Evolutionary conservation across 2,797 vertebrate genomes (phyloP).

Genomic region (Gobionotothen gibberifrons): DNA sequence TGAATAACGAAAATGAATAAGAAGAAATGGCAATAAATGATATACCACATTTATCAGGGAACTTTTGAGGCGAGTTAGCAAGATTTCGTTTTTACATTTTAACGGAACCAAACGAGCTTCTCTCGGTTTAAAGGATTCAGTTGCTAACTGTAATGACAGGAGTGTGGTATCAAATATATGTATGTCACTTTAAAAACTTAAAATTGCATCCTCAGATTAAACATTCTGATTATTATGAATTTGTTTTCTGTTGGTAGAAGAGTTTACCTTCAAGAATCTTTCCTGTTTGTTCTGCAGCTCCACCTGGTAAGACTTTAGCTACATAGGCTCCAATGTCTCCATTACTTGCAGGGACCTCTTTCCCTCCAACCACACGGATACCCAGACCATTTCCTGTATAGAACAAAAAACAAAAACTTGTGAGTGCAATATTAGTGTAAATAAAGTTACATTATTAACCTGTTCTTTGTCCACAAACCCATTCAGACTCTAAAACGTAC

Average conservation of each 20-base stretch:
- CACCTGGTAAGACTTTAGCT: slow-evolving; percentile 95
- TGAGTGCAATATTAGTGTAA: background rate
- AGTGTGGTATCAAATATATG: too few species aligned
- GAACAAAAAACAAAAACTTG: slow-evolving; percentile 20
- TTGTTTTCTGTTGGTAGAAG: background rate
- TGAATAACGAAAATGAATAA: background rate
- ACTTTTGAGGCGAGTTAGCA: background rate
- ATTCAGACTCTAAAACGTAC: background rate
- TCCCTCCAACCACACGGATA: slow-evolving; percentile 95
- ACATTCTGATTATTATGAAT: background rate
- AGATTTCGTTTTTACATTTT: background rate
- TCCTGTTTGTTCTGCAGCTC: slow-evolving; percentile 94
- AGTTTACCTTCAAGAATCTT: slow-evolving; percentile 95
- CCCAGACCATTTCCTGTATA: slow-evolving; percentile 88
- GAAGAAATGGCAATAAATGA: background rate
- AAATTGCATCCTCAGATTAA: background rate
- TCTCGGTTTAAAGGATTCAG: background rate
- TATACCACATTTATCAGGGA: background rate
- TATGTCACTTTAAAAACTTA: background rate
- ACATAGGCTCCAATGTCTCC: slow-evolving; percentile 97
- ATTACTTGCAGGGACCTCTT: slow-evolving; percentile 93
- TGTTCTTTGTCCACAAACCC: background rate
- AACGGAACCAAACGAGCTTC: background rate
- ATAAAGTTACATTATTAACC: background rate
- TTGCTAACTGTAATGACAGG: too few species aligned